Evolutionary conservation across 2,113 vertebrate genomes (phyloP), one percentile per base, ranked within the genome.

Genomic region (Mungos mungo): DNA sequence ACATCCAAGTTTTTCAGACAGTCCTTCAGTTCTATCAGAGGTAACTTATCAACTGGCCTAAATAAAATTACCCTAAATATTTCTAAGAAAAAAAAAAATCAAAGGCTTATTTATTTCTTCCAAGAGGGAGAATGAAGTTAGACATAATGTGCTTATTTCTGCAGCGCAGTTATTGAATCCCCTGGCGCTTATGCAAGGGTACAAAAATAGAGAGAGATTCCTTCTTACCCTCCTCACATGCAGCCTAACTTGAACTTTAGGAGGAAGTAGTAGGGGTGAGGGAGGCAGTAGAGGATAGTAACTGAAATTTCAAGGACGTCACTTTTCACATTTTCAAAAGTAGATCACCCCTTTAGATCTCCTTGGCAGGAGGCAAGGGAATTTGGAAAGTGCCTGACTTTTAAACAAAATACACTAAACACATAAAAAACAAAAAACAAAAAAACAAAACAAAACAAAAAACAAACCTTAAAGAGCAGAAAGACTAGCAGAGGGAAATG

Each of bases 61-160:
- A 90, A 72, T 74, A 95, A 82, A 69, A 96, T 68, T 76, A 87
- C 0, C 31, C 3, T 86, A 18, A 97, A 95, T 63, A 88, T 88
- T 94, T 87, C 52, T 88, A 12, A 65, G 33, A 50, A 81, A 38
- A 86, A n/a, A n/a, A 57, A 68, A 21, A 90, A 45, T 7, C 5
- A 35, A 98, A 97, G 33, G 0, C 27, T 90, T 74, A 90, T 54
- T 71, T 95, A 82, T 45, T 83, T 93, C 88, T 77, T 87, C 38
- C 66, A 97, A 90, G 31, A 29, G 16, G 65, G 71, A 23, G 23
- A 90, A 95, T 27, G 45, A 93, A 95, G 27, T 93, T 76, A 92
- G 69, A 96, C 6, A 65, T 86, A 94, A 72, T 41, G 23, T 33
- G 38, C 29, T 57, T 31, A 33, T 47, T 93, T 93, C 79, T 87